phyloP scores from a whole-genome alignment of 2,113 vertebrate species.

The Canis aureus region DNA sequence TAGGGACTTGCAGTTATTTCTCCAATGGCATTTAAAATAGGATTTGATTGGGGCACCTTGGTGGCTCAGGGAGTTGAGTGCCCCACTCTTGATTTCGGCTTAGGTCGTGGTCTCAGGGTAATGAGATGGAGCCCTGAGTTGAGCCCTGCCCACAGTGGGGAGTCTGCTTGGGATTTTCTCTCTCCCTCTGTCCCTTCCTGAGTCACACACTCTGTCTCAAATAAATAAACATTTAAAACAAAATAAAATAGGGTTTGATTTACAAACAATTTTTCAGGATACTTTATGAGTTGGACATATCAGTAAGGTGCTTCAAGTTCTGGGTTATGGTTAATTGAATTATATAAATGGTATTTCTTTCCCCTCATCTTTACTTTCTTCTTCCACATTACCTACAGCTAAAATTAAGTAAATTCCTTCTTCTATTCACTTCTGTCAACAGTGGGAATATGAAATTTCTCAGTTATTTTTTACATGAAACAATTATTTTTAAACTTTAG shows the following conservation, averaged over 20 bases:
- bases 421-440: constrained; percentile 17
- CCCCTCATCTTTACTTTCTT: background rate
- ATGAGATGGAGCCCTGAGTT: background rate
- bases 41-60: background rate
- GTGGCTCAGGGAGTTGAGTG: background rate
- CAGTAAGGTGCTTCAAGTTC: constrained; percentile 44
- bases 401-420: background rate
- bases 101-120: background rate
- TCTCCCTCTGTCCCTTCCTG: background rate
- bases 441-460: constrained; percentile 56
- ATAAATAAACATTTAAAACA: background rate
- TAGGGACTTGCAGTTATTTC: constrained; percentile 18
- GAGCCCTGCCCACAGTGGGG: background rate
- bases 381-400: background rate
- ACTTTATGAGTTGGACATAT: background rate
- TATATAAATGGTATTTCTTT: constrained; percentile 47
- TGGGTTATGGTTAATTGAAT: constrained; percentile 4
- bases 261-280: background rate
- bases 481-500: constrained; percentile 77
- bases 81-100: background rate
- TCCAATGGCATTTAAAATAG: constrained; percentile 46
- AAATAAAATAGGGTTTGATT: constrained; percentile 50
- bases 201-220: background rate
- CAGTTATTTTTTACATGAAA: constrained; percentile 38
- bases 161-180: background rate